Evolutionary conservation across 2,113 vertebrate species (phyloP), one percentile per base, ranked within the genome.

Genomic region (Mesocricetus auratus): DNA sequence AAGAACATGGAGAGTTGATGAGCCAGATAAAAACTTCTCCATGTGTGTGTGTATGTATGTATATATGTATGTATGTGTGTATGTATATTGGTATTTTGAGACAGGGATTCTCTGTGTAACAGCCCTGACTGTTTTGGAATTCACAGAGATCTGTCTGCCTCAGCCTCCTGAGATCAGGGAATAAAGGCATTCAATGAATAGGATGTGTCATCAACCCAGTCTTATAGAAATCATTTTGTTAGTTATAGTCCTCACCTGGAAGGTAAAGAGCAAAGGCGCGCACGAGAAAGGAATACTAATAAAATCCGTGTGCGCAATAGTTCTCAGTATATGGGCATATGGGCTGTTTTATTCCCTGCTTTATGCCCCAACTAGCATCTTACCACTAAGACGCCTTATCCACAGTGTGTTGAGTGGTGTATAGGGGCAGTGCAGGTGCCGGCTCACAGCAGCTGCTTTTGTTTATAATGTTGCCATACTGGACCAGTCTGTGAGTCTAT

Each of bases 281-380:
- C 9, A 7, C 19, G 1, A 36, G n/a, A 50, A 77, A 89, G 58
- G 24, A 47, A 75, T n/a, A 15, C 68, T 39, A 24, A 58, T 31
- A 15, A 64, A 50, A 62, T 39, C 5, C 5, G 7, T 10, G 1
- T 0, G 3, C 4, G 33, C 21, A 45, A 11, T 33, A 66, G 24
- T 45, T 68, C 45, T 68, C 29, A 1, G 0, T 31, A 15, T 12
- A 1, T 1, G 22, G 50, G 11, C 3, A 17, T 6, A 17, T 5
- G 22, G 33, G 26, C 83, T 66, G 42, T 47, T n/a, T 36, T 21
- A 2, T 9, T 2, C 29, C 7, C 69, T 73, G 26, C 47, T 16
- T 60, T 62, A 90, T 58, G 60, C 74, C 66, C 56, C 31, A 2
- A 0, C 1, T 1, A 60, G 17, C 36, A 78, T 56, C 15, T 50